Conservation (phyloP, 2,113 vertebrate genomes). For the Sclerurus mexicanus region DNA sequence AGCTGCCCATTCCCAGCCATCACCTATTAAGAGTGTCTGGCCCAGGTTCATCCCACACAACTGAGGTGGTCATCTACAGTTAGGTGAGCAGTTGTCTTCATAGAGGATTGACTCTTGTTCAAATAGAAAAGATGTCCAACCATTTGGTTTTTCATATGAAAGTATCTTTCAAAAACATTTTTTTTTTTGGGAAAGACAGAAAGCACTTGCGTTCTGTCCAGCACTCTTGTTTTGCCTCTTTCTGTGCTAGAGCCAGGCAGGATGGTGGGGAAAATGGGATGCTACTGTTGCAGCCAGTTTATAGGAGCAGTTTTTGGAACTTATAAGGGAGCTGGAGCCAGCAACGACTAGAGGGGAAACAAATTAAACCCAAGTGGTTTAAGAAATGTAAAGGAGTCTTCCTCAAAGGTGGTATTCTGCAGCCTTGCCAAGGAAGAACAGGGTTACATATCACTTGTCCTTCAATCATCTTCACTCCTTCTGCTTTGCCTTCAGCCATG, state of each 20-base stretch:
- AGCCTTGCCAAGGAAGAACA: neutral
- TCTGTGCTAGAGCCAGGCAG: neutral
- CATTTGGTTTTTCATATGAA: neutral
- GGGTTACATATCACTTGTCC: neutral
- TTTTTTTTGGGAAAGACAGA: neutral
- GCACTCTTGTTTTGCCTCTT: neutral
- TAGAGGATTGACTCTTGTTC: neutral
- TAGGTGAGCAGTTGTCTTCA: neutral
- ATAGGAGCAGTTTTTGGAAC: neutral
- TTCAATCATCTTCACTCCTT: neutral
- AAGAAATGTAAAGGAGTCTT: neutral
- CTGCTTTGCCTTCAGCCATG: neutral
- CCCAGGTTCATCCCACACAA: neutral
- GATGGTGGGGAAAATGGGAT: neutral
- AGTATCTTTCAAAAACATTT: neutral
- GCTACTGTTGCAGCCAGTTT: neutral
- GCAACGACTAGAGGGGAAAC: neutral
- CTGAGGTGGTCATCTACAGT: neutral
- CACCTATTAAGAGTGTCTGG: neutral
- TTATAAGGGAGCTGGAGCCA: neutral
- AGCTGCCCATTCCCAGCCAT: neutral
- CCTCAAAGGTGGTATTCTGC: neutral
- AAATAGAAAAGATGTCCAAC: neutral
- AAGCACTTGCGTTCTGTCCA: neutral
- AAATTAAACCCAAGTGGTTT: neutral